Evolutionary conservation across 53 echinoderm and acorn worm species (phyloP).

Genomic region (Holothuria leucospilota): DNA sequence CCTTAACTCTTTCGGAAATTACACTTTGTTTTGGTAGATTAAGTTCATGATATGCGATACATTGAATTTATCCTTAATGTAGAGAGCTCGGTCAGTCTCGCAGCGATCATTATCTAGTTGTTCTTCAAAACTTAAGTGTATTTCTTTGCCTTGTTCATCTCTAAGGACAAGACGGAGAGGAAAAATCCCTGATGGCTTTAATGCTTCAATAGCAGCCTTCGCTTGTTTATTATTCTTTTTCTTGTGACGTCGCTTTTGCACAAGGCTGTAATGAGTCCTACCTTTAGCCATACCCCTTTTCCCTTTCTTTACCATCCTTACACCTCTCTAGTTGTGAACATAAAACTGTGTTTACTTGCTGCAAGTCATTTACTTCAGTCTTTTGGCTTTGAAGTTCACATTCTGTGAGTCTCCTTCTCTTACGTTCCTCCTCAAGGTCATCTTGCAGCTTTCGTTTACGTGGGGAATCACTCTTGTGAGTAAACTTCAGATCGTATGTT

Average conservation of each 20-base stretch:
- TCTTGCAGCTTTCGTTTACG: neutral
- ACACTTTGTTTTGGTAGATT: neutral
- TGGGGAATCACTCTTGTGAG: neutral
- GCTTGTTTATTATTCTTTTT: neutral
- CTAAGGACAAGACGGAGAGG: neutral
- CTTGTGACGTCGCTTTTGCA: no score
- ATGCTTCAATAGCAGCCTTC: neutral
- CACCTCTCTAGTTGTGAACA: no score
- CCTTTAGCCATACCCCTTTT: no score
- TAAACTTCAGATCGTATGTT: neutral
- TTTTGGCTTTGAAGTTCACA: no score
- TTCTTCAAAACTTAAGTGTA: neutral
- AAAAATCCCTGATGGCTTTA: neutral
- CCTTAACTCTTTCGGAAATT: neutral
- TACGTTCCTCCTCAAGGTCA: neutral
- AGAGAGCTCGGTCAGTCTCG: no score
- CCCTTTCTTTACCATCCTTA: no score
- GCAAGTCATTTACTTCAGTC: no score
- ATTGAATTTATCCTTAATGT: neutral
- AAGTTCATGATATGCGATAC: constrained; percentile 15
- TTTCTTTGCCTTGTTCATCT: neutral
- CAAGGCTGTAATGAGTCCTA: no score
- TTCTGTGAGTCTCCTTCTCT: no score
- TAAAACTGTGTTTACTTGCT: no score
- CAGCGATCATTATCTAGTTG: no score